Conservation (phyloP, 2,113 vertebrate species). For the Tamias sibiricus region DNA sequence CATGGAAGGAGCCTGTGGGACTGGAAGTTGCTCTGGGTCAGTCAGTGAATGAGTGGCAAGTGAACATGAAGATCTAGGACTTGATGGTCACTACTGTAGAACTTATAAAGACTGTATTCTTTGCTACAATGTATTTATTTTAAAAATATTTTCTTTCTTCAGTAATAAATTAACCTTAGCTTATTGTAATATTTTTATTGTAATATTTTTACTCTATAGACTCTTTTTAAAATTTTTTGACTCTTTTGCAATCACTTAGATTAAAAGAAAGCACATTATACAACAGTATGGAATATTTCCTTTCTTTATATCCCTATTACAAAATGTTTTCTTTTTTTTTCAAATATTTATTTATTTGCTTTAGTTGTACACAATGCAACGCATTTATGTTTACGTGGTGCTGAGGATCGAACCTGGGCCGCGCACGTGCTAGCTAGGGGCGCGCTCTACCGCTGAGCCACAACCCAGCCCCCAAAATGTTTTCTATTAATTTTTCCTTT, state of each 20-base stretch:
- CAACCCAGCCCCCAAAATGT: too few species aligned
- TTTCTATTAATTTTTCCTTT: background rate
- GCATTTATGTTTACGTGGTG: too few species aligned
- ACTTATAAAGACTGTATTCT: fast-evolving
- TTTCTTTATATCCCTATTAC: background rate
- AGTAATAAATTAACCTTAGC: background rate
- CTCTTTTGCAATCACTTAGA: background rate
- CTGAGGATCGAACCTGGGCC: too few species aligned
- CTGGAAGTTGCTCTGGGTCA: background rate
- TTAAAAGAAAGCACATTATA: background rate
- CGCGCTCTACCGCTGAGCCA: too few species aligned
- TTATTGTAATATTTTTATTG: background rate
- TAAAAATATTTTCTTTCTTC: background rate
- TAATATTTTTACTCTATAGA: background rate
- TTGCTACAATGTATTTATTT: background rate
- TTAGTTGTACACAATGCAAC: too few species aligned
- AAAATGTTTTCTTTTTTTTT: too few species aligned
- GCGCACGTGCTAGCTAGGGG: too few species aligned
- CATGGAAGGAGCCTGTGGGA: too few species aligned
- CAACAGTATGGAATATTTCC: background rate
- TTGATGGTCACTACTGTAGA: too few species aligned
- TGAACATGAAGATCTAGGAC: background rate
- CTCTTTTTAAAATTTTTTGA: too few species aligned
- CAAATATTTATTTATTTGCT: too few species aligned
- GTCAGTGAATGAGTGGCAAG: background rate